Evolutionary conservation across 2,797 vertebrate genomes (phyloP).

Genomic region (Astyanax mexicanus): DNA sequence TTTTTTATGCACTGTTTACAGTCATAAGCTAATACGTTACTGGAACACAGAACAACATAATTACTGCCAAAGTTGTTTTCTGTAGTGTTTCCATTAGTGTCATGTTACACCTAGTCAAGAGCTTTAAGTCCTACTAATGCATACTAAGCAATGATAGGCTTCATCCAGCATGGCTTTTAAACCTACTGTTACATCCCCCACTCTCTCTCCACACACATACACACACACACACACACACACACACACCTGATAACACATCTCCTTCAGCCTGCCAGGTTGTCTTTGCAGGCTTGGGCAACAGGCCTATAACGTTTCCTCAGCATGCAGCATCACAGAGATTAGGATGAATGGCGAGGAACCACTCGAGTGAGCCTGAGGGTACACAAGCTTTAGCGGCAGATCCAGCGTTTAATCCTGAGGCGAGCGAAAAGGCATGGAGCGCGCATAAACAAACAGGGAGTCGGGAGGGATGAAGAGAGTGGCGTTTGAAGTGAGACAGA

Average conservation of each 20-base stretch:
- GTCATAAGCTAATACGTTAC: background rate
- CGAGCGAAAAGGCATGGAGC: slow-evolving; percentile 58
- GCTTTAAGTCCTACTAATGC: background rate
- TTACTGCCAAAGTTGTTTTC: background rate
- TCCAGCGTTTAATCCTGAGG: slow-evolving; percentile 71
- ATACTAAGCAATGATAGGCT: background rate
- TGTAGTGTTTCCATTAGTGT: background rate
- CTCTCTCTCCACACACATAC: background rate
- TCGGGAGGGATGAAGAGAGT: slow-evolving; percentile 28
- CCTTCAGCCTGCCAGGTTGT: background rate
- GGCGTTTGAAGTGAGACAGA: slow-evolving; percentile 49
- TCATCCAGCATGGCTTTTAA: background rate
- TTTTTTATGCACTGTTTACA: too few relatives aligned
- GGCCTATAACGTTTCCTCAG: slow-evolving; percentile 10
- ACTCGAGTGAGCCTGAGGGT: slow-evolving; percentile 39
- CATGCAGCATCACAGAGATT: slow-evolving; percentile 18
- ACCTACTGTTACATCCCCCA: background rate
- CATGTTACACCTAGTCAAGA: background rate
- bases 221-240: background rate
- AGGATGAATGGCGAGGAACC: slow-evolving; percentile 16
- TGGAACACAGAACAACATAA: background rate
- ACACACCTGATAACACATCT: slow-evolving; percentile 10
- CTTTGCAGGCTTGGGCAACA: background rate
- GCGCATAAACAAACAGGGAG: slow-evolving; percentile 66
- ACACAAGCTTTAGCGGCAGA: slow-evolving; percentile 66